Conservation (phyloP, 2,888 invertebrate species). For the Drosophila kanekoi region DNA sequence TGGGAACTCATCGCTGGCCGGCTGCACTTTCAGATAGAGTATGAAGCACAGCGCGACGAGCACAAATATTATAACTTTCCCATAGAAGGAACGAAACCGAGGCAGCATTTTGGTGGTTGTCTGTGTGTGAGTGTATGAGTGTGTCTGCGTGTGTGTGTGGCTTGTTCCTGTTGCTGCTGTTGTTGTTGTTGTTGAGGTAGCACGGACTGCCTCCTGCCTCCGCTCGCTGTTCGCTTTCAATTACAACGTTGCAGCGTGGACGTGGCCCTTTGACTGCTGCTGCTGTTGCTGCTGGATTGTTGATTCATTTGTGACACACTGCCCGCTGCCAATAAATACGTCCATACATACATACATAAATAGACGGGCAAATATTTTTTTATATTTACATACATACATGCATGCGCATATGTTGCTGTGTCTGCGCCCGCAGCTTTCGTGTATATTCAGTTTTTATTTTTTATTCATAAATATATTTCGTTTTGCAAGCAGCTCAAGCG, state of each 20-base stretch:
- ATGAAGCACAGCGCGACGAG: constrained; percentile 82
- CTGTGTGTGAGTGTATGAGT: constrained; percentile 10
- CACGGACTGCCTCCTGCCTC: constrained; percentile 14
- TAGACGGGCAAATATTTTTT: constrained; percentile 16
- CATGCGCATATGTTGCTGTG: constrained; percentile 32
- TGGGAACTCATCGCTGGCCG: constrained; percentile 47
- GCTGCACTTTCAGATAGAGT: constrained; percentile 82
- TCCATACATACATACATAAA: constrained; percentile 10
- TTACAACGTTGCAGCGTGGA: constrained; percentile 48
- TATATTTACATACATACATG: constrained; percentile 31
- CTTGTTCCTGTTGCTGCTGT: constrained; percentile 5
- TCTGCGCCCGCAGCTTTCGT: constrained; percentile 15
- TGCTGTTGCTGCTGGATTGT: constrained; percentile 8
- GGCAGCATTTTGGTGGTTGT: constrained; percentile 80
- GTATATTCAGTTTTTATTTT: constrained; percentile 21
- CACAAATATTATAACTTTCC: constrained; percentile 83
- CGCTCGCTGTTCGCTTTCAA: constrained; percentile 38
- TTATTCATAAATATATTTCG: not conserved
- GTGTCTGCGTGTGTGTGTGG: constrained; percentile 4
- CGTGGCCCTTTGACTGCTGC: constrained; percentile 43
- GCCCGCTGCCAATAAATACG: constrained; percentile 16
- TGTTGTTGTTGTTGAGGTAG: constrained; percentile 51
- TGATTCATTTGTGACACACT: constrained; percentile 43
- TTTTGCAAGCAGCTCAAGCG: constrained; percentile 9
- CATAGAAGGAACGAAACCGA: constrained; percentile 84